Evolutionary conservation across 2,113 vertebrate genomes (phyloP).

Genomic region (Cnemophilus loriae): DNA sequence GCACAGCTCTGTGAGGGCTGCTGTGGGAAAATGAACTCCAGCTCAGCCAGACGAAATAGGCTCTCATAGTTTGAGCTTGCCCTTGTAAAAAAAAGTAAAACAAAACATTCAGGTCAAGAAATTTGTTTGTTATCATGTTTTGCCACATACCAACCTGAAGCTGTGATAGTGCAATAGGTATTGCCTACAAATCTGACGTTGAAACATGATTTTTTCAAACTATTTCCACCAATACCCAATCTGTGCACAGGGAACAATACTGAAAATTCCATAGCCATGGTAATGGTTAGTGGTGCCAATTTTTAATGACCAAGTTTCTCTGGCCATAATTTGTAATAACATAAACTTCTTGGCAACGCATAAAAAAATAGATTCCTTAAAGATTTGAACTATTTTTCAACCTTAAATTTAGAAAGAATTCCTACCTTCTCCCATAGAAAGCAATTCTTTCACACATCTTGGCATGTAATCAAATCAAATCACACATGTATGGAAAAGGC

Average conservation of each 20-base stretch:
- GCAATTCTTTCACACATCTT: background rate
- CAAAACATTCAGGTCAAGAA: background rate
- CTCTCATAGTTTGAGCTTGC: background rate
- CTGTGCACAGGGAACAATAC: background rate
- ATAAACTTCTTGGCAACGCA: background rate
- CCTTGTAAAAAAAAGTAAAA: background rate
- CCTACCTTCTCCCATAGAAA: background rate
- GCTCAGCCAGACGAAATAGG: background rate
- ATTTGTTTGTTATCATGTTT: background rate
- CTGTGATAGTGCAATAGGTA: background rate
- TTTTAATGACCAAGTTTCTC: background rate
- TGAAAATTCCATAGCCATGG: background rate
- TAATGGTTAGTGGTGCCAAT: background rate
- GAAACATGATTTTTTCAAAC: background rate
- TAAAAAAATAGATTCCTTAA: background rate
- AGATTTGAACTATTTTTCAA: background rate
- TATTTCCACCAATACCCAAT: background rate
- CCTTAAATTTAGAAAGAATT: background rate
- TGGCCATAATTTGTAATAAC: background rate
- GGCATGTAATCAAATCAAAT: background rate
- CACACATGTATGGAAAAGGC: background rate
- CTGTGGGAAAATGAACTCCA: background rate
- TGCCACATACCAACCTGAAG: background rate
- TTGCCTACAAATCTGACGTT: background rate
- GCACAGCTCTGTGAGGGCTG: background rate